phyloP scores from a whole-genome alignment of 2,888 invertebrate genomes.

The Tetheella fluctuosa region DNA sequence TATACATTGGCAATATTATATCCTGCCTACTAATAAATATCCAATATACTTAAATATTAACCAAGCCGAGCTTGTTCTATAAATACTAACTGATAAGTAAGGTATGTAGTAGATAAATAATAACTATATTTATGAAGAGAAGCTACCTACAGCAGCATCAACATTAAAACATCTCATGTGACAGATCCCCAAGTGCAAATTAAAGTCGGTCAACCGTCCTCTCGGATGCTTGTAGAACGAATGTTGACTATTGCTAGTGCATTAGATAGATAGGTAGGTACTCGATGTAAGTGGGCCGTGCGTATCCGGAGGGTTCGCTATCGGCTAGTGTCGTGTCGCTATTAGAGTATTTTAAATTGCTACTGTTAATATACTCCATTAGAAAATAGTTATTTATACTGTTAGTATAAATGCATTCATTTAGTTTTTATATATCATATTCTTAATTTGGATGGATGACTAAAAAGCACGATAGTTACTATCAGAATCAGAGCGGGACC shows the following conservation, averaged over 20 bases:
- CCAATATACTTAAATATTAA: too few species aligned
- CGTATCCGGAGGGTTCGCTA: constrained; percentile 71
- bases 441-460: too few species aligned
- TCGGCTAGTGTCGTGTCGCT: constrained; percentile 54
- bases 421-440: neutral
- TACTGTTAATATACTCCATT: constrained; percentile 33
- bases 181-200: constrained; percentile 12
- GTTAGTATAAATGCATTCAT: neutral
- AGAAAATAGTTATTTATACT: neutral
- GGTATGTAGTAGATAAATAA: too few species aligned
- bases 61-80: too few species aligned
- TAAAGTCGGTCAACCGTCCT: constrained; percentile 52
- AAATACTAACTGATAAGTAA: too few species aligned
- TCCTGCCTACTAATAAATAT: too few species aligned
- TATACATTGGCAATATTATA: too few species aligned
- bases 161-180: neutral
- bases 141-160: neutral
- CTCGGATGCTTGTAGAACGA: constrained; percentile 44
- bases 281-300: constrained; percentile 64
- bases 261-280: constrained; percentile 28
- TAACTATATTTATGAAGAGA: neutral
- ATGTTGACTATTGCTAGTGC: constrained; percentile 32
- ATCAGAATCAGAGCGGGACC: too few species aligned
- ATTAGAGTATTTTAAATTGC: constrained; percentile 62
- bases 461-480: too few species aligned